Conservation (phyloP, 2,797 vertebrate species). For the Lutjanus argentimaculatus region DNA sequence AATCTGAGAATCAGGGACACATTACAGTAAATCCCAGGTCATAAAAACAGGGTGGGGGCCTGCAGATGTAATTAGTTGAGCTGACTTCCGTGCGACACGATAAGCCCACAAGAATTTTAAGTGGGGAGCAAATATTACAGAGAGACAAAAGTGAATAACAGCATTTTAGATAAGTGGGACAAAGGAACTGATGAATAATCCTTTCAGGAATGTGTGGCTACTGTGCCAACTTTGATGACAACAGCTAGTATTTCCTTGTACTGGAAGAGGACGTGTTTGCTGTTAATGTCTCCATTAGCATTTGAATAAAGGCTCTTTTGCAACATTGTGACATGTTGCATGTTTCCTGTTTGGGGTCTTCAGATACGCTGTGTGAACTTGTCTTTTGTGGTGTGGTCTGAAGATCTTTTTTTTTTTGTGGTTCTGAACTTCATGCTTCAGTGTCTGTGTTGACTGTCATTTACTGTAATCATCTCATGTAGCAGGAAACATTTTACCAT, state of each 20-base stretch:
- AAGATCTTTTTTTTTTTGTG: background rate
- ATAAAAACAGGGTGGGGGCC: background rate
- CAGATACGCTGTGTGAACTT: background rate
- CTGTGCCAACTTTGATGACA: no score
- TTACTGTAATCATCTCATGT: background rate
- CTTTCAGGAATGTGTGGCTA: background rate
- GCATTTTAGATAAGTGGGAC: conserved; percentile 10
- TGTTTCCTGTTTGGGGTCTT: conserved; percentile 36
- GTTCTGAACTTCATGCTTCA: background rate
- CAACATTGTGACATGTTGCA: conserved; percentile 18
- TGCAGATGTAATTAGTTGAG: background rate
- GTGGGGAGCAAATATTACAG: conserved; percentile 15
- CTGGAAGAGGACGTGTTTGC: background rate
- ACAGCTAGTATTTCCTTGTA: background rate
- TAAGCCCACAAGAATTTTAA: conserved; percentile 26
- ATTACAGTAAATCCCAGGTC: background rate
- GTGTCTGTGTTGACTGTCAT: background rate
- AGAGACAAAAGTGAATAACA: background rate
- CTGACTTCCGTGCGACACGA: background rate
- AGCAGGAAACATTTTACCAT: background rate
- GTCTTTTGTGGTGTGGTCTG: conserved; percentile 20
- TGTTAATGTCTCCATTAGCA: background rate
- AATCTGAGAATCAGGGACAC: background rate
- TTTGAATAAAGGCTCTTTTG: background rate
- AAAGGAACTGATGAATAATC: conserved; percentile 25